Conservation (phyloP, 2,797 vertebrate genomes). For the Hirundo rustica region DNA sequence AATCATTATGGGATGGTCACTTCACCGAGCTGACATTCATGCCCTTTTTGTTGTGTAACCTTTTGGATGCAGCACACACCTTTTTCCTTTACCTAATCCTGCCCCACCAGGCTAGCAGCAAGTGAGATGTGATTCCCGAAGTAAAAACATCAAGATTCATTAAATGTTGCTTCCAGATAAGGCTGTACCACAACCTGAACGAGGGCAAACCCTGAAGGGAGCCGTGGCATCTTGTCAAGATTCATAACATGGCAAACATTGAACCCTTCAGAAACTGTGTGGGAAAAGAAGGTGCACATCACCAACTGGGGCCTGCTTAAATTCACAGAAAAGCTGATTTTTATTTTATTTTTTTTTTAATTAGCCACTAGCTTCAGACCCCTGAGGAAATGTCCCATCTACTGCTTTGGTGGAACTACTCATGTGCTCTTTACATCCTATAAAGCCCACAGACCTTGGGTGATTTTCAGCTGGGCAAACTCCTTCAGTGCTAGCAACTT, state of each 20-base stretch:
- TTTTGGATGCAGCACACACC: neutral
- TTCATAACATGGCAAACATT: neutral
- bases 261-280: neutral
- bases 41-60: neutral
- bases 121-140: neutral
- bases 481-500: neutral
- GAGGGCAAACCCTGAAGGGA: neutral
- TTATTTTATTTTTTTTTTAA: neutral
- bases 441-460: neutral
- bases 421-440: accelerated
- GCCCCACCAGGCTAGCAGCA: neutral
- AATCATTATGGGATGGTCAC: accelerated
- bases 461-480: neutral
- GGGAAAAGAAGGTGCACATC: neutral
- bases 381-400: neutral
- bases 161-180: neutral
- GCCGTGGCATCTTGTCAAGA: neutral
- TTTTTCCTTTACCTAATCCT: neutral
- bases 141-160: neutral
- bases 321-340: neutral
- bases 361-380: neutral
- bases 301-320: neutral
- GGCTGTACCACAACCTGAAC: accelerated
- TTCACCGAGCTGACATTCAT: neutral
- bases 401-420: neutral